phyloP scores from a whole-genome alignment of 2,888 invertebrate species.

The Cybosia mesomella region DNA sequence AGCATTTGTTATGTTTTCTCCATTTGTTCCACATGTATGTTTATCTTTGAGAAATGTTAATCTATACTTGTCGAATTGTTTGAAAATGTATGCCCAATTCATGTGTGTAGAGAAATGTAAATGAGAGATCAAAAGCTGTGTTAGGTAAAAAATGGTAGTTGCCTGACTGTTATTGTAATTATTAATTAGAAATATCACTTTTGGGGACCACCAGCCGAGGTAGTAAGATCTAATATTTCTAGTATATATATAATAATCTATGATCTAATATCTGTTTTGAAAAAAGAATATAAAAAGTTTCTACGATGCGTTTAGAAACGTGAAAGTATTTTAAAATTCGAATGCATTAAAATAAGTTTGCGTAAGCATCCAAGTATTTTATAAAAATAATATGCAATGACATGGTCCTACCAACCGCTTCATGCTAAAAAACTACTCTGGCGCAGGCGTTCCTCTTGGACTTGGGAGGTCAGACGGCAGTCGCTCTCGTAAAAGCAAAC shows the following conservation, averaged over 20 bases:
- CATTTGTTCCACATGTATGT: conserved; percentile 47
- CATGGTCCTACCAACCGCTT: too few relatives aligned
- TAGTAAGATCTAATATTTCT: neutral
- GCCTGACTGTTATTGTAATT: neutral
- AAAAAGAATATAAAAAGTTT: too few relatives aligned
- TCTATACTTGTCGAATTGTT: conserved; percentile 18
- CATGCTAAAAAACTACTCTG: too few relatives aligned
- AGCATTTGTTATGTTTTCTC: conserved; percentile 46
- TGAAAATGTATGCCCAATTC: conserved; percentile 6
- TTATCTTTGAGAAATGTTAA: conserved; percentile 33
- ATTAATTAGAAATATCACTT: neutral
- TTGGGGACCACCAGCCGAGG: neutral
- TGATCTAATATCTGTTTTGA: too few relatives aligned
- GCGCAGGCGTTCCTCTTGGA: too few relatives aligned
- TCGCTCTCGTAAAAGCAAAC: too few relatives aligned
- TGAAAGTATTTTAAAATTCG: too few relatives aligned
- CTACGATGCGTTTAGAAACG: neutral
- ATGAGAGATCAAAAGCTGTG: conserved; percentile 8
- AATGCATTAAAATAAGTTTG: too few relatives aligned
- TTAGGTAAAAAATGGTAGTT: neutral
- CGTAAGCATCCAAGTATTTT: too few relatives aligned
- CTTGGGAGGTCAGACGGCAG: too few relatives aligned
- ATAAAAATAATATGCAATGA: too few relatives aligned
- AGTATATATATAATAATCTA: too few relatives aligned
- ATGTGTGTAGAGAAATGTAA: conserved; percentile 2